phyloP scores from a whole-genome alignment of 2,888 invertebrate species.

The Operophtera brumata region DNA sequence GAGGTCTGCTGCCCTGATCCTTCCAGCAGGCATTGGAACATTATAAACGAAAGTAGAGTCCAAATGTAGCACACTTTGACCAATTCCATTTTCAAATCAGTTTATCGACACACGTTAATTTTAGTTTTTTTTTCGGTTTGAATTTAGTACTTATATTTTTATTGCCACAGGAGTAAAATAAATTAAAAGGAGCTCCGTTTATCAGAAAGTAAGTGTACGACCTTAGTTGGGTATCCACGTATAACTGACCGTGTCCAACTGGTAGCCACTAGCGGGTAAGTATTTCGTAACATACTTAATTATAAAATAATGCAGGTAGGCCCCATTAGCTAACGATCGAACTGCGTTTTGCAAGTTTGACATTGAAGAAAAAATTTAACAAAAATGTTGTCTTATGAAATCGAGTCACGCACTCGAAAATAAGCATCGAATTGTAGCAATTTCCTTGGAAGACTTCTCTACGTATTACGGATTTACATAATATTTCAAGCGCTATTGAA shows the following conservation, averaged over 20 bases:
- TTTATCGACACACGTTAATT: background rate
- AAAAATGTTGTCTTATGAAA: slow-evolving; percentile 8
- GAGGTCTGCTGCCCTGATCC: slow-evolving; percentile 53
- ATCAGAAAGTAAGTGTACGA: slow-evolving; percentile 51
- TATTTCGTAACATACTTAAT: slow-evolving; percentile 64
- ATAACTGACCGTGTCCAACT: slow-evolving; percentile 63
- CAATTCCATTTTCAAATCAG: slow-evolving; percentile 60
- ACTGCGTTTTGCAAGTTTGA: slow-evolving; percentile 18
- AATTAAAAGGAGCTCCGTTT: slow-evolving; percentile 8
- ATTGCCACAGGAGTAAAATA: background rate
- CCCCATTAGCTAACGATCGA: slow-evolving; percentile 23
- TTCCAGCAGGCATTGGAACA: slow-evolving; percentile 62
- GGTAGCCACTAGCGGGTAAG: slow-evolving; percentile 41
- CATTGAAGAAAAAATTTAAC: slow-evolving; percentile 15
- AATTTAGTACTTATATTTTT: slow-evolving; percentile 8
- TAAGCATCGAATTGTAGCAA: slow-evolving; percentile 1
- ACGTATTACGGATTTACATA: slow-evolving; percentile 1
- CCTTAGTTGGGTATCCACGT: slow-evolving; percentile 57
- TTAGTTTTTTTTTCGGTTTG: background rate
- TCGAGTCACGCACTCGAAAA: slow-evolving; percentile 4
- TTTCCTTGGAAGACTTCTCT: background rate
- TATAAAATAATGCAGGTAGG: slow-evolving; percentile 35
- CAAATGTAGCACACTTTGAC: slow-evolving; percentile 61
- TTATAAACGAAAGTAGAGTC: slow-evolving; percentile 54
- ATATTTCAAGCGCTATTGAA: background rate